These are phyloP conservation scores for Enteromius fasciolatus DNA, from an alignment of 2,797 vertebrate species.

Conservation along the genomic window DNA sequence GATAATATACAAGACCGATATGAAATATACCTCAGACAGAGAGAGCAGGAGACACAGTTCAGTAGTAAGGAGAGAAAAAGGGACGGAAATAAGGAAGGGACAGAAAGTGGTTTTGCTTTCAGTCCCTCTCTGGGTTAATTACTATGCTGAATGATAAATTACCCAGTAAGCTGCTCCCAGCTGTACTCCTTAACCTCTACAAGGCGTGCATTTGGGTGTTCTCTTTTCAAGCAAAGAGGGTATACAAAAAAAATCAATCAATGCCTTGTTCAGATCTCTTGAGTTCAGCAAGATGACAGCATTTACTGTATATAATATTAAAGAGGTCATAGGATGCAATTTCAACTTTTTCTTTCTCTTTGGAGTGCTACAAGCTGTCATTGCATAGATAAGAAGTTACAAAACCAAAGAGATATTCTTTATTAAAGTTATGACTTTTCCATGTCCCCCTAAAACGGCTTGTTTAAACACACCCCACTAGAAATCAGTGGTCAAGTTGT, in stretches of 20 bases:
- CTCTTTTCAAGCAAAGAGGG: constrained; percentile 13
- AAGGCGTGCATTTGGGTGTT: constrained; percentile 32
- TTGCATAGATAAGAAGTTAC: too few relatives aligned
- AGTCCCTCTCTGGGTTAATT: constrained; percentile 77
- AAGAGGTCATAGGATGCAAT: too few relatives aligned
- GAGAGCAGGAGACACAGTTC: background rate
- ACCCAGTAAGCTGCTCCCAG: constrained; percentile 54
- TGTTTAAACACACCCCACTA: too few relatives aligned
- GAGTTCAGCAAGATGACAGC: background rate
- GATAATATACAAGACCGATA: constrained; percentile 10
- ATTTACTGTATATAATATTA: background rate
- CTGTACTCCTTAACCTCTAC: constrained; percentile 31
- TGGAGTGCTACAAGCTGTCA: too few relatives aligned
- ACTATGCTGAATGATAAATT: constrained; percentile 77
- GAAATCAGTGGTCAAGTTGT: too few relatives aligned
- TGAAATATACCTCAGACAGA: background rate
- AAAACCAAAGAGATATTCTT: too few relatives aligned
- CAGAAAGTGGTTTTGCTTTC: constrained; percentile 76
- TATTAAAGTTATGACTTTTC: too few relatives aligned
- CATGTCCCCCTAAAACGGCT: too few relatives aligned
- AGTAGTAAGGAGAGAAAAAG: constrained; percentile 59
- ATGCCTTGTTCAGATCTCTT: background rate
- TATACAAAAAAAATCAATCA: constrained; percentile 26
- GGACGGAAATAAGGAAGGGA: constrained; percentile 70
- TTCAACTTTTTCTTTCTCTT: too few relatives aligned